phyloP scores from a whole-genome alignment of 2,113 vertebrate species.

The Limnothrissa miodon region DNA sequence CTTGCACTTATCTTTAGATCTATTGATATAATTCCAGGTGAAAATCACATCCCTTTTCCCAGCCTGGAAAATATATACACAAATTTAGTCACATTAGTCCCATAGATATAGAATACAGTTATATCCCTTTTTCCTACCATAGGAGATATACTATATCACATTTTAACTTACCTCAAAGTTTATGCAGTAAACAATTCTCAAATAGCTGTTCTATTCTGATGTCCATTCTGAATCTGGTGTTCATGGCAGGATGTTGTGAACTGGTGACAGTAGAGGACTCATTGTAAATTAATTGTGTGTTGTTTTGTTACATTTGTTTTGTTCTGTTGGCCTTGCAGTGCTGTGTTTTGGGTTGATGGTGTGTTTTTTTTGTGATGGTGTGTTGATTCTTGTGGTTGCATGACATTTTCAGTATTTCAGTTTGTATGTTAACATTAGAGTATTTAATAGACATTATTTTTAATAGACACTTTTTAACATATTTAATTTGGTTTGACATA shows the following conservation, averaged over 20 bases:
- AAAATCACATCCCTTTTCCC: no score
- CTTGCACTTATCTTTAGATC: no score
- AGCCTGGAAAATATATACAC: no score
- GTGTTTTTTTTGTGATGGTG: not conserved
- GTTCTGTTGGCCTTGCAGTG: not conserved
- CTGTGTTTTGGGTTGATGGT: not conserved
- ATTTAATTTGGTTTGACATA: not conserved
- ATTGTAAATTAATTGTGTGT: not conserved
- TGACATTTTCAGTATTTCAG: not conserved
- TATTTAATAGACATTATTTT: not conserved
- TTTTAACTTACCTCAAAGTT: not conserved
- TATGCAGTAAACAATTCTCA: not conserved
- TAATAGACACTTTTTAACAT: not conserved
- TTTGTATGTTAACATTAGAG: not conserved
- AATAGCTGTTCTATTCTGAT: not conserved
- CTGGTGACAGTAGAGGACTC: not conserved
- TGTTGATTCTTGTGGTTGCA: constrained; percentile 4
- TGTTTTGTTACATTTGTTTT: not conserved
- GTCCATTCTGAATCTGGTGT: not conserved
- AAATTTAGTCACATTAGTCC: not conserved
- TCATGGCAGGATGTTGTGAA: not conserved
- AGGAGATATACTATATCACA: not conserved
- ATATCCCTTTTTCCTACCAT: not conserved
- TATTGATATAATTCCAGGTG: no score
- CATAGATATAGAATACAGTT: not conserved